Evolutionary conservation across 1,140 invertebrate species (phyloP), one percentile per base, ranked within the genome.

Genomic region (Asbolus verrucosus): DNA sequence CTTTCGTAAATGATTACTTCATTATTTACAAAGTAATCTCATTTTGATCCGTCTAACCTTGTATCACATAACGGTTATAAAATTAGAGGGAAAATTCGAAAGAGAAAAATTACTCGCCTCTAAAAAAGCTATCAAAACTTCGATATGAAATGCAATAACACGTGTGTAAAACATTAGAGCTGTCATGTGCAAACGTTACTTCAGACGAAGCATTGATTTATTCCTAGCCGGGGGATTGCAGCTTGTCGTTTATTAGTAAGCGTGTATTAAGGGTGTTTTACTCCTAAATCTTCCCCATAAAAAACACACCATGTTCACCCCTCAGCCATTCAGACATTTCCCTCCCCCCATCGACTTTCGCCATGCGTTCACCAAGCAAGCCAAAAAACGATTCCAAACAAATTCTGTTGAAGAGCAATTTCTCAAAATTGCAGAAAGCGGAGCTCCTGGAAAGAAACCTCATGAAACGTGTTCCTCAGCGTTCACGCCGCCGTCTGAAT

Each of bases 261-360:
- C 46, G 6, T 27, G 46, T 27, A 54, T 54, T 54, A 54, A 54
- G 46, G 46, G 46, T 54, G 46, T 54, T 54, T 54, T 54, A 27
- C 46, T 14, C 11, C 46, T n/a, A 54, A 54, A 54, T 54, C 31
- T 36, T 62, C 60, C 60, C 60, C 30, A 62, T 54, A 54, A 54
- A 54, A 54, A 54, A 54, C 46, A 54, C 46, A 27, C 46, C n/a
- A n/a, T n/a, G n/a, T n/a, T 27, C 46, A 46, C 41, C 41, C 41
- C 16, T 16, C 15, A 2, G 46, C 27, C 27, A 54, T 54, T 24
- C 46, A 27, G 27, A 54, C 21, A 50, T 19, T 19, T 50, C 43
- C 18, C n/a, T 2, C 43, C 14, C 41, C 46, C 21, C 27, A 30
- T 54, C 46, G 46, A 54, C n/a, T n/a, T n/a, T n/a, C n/a, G n/a